These are phyloP conservation scores for Nansenia antarctica DNA, from an alignment of 2,113 vertebrate genomes.

Conservation along the genomic window DNA sequence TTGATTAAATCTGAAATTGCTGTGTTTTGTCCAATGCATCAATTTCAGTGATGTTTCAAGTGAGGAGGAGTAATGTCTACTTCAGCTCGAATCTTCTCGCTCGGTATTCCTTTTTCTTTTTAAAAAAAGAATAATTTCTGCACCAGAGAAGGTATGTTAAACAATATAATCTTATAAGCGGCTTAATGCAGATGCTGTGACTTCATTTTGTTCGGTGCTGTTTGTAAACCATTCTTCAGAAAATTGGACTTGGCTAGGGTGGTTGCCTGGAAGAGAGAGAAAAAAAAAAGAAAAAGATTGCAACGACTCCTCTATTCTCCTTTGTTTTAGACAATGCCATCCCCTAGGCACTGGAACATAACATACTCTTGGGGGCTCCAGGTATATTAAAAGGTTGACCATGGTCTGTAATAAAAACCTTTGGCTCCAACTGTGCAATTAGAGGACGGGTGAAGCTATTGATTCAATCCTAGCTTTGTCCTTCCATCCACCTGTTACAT, in stretches of 20 bases:
- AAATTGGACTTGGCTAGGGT: constrained; percentile 49
- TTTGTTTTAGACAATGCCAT: constrained; percentile 55
- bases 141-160: constrained; percentile 63
- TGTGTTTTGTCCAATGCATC: constrained; percentile 49
- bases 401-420: constrained; percentile 64
- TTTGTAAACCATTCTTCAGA: constrained; percentile 65
- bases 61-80: constrained; percentile 72
- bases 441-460: constrained; percentile 65
- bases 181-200: constrained; percentile 74
- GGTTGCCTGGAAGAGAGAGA: constrained; percentile 45
- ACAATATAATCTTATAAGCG: constrained; percentile 75
- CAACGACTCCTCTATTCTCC: constrained; percentile 31
- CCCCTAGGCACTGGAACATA: constrained; percentile 32
- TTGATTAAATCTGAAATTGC: constrained; percentile 59
- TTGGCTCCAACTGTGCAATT: constrained; percentile 69
- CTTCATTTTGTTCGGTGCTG: constrained; percentile 71
- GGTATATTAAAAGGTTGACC: constrained; percentile 76
- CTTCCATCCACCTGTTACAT: constrained; percentile 61
- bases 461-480: constrained; percentile 72
- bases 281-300: not conserved
- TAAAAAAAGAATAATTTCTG: constrained; percentile 74
- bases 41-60: constrained; percentile 67
- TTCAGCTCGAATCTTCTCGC: constrained; percentile 46
- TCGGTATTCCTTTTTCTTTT: constrained; percentile 61
- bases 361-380: constrained; percentile 51